A percentile compares a stretch with the other conserved stretches of the same genome.
Conservation (phyloP, 2,113 vertebrate genomes). For the Misgurnus anguillicaudatus region DNA sequence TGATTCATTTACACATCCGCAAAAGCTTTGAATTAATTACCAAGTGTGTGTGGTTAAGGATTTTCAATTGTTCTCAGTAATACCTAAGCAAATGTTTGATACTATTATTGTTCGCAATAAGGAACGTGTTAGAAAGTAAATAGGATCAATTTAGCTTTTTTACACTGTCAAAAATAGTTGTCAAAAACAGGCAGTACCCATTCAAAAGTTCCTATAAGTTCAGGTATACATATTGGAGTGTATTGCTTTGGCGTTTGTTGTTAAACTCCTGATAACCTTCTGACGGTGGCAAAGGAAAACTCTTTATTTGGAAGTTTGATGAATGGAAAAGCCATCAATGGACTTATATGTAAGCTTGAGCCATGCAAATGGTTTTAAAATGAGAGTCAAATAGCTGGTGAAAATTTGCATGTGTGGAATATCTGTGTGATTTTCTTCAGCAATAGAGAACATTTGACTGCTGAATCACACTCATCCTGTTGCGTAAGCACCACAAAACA, state of each 20-base stretch:
- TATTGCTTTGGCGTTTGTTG: no score
- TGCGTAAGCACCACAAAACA: constrained; percentile 36
- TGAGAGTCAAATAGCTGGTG: constrained; percentile 51
- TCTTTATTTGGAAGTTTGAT: constrained; percentile 4
- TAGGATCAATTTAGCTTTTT: no score
- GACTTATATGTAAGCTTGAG: constrained; percentile 5
- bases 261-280: neutral
- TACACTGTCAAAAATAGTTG: no score
- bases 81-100: neutral
- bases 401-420: constrained; percentile 61
- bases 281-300: neutral
- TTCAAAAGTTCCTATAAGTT: no score
- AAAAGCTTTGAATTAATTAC: neutral
- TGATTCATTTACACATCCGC: constrained; percentile 3
- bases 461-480: constrained; percentile 55
- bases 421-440: constrained; percentile 42
- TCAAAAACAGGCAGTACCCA: no score
- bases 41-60: neutral
- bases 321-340: neutral
- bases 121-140: no score
- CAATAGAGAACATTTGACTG: constrained; percentile 51
- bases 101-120: no score
- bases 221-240: no score
- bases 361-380: constrained; percentile 56
- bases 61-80: neutral